Conservation (phyloP, 2,797 vertebrate species). For the Acrocephalus scirpaceus region DNA sequence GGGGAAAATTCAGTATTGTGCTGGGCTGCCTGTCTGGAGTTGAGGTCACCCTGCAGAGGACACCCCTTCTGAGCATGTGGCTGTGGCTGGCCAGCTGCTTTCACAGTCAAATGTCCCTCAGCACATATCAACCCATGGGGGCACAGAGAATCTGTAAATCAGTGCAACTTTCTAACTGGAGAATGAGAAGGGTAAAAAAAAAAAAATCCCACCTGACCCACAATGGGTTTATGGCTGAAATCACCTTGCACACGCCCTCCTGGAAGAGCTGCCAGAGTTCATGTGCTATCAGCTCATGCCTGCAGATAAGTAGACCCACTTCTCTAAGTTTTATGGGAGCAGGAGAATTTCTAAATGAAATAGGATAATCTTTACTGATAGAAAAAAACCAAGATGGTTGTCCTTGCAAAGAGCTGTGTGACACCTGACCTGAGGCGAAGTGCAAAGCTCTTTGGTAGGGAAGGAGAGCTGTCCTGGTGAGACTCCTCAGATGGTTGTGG, state of each 20-base stretch:
- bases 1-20: background rate
- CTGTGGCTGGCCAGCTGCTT: background rate
- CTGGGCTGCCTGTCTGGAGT: background rate
- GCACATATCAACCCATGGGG: background rate
- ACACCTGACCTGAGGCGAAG: background rate
- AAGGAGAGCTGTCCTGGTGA: background rate
- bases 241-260: constrained; percentile 25
- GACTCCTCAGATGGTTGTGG: background rate
- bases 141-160: background rate
- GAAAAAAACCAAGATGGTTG: background rate
- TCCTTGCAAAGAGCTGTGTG: background rate
- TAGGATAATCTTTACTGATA: background rate
- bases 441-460: background rate
- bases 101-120: background rate
- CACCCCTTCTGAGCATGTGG: background rate
- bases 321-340: background rate
- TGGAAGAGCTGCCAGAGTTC: constrained; percentile 35
- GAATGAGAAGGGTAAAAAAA: background rate
- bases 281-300: background rate
- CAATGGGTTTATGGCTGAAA: background rate
- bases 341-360: background rate
- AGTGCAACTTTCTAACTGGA: background rate
- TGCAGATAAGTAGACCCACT: background rate
- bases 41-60: background rate
- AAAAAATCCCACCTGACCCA: background rate